phyloP scores from a whole-genome alignment of 2,113 vertebrate genomes.

The Cyanistes caeruleus region DNA sequence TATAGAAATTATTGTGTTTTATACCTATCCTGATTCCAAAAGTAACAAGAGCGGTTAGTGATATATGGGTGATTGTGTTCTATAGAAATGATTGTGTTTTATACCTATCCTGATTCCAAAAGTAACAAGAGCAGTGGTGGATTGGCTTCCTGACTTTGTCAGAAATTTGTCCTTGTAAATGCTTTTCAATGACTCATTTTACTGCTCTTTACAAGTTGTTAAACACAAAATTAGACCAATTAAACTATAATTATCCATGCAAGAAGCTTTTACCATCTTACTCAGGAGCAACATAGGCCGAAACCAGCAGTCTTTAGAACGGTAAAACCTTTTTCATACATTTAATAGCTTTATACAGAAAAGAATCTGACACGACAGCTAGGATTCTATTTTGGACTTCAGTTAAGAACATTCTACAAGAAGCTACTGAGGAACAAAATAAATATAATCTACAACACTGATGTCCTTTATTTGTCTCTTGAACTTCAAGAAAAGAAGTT shows the following conservation, averaged over 20 bases:
- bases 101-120: background rate
- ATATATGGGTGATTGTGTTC: background rate
- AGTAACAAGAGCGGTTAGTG: background rate
- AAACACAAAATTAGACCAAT: background rate
- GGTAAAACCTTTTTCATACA: background rate
- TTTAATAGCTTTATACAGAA: background rate
- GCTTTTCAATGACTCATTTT: background rate
- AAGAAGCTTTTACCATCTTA: background rate
- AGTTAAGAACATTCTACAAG: background rate
- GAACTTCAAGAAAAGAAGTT: background rate
- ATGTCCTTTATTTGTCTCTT: background rate
- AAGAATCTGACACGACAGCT: background rate
- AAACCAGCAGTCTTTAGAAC: background rate
- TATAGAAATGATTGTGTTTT: background rate
- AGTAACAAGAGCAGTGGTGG: background rate
- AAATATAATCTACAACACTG: background rate
- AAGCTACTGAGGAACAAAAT: background rate
- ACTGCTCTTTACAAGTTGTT: background rate
- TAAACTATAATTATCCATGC: background rate
- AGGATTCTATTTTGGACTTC: background rate
- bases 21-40: background rate
- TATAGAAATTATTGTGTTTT: background rate
- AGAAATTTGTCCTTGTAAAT: background rate
- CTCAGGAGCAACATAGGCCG: background rate
- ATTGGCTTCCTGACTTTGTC: background rate